These are phyloP conservation scores for Tupaia tana DNA, from an alignment of 2,113 vertebrate species.

Conservation along the genomic window DNA sequence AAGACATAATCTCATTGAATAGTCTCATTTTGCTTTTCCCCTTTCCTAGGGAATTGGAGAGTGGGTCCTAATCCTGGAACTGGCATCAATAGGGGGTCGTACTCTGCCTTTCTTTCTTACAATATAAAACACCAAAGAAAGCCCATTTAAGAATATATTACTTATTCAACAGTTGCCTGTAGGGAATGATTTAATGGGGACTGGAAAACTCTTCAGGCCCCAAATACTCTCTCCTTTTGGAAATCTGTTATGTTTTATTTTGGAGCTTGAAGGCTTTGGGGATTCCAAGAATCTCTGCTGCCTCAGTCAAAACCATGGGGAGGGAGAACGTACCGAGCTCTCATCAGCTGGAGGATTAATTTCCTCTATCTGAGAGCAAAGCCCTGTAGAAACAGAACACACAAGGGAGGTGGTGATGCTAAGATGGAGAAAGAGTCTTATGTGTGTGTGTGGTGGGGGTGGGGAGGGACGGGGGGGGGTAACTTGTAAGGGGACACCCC, in stretches of 20 bases:
- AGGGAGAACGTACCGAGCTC: not conserved
- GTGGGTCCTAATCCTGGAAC: not conserved
- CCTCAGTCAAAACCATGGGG: constrained; percentile 33
- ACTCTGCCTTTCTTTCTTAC: not conserved
- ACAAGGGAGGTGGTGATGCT: not conserved
- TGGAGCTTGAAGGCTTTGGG: not conserved
- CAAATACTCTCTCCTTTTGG: not conserved
- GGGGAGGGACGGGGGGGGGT: no score
- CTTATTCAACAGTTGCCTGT: not conserved
- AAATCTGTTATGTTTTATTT: constrained; percentile 47
- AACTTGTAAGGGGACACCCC: not conserved
- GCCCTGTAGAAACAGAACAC: not conserved
- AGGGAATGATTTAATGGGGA: not conserved
- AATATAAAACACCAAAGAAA: not conserved
- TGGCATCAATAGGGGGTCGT: not conserved
- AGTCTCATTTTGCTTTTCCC: not conserved
- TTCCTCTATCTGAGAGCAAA: constrained; percentile 1
- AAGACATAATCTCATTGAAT: not conserved
- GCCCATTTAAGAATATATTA: not conserved
- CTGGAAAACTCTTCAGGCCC: not conserved
- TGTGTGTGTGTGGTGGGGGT: no score
- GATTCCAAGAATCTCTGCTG: constrained; percentile 8
- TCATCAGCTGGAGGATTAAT: constrained; percentile 4
- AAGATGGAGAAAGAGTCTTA: not conserved
- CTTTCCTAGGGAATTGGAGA: not conserved